Evolutionary conservation across 2,888 invertebrate genomes (phyloP), one percentile per base, ranked within the genome.

Genomic region (Iphiclides podalirius): DNA sequence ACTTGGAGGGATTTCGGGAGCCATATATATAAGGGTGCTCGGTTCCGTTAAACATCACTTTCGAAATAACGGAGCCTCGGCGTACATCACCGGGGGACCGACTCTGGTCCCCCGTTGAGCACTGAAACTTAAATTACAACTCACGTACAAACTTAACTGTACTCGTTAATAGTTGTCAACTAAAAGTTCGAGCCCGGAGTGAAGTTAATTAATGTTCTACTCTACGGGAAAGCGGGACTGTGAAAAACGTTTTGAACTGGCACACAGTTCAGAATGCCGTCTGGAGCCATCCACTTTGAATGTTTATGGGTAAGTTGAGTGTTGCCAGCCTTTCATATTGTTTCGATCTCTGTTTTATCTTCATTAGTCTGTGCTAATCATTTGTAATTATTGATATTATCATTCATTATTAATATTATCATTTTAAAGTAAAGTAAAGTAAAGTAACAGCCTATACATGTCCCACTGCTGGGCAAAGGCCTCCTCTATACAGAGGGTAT

Each of bases 1-100:
- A 57, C 52, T 64, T 74, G 74, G 66, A 78, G 72, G 76, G 75
- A 69, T 62, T 20, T 67, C 61, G 64, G 77, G 76, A 78, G 1
- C 31, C 40, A 50, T 70, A 66, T 78, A 79, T 84, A 84, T 74
- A 86, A 78, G 71, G 70, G 70, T 60, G 64, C 52, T 38, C 47
- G 51, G 44, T 50, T 47, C 47, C 47, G 26, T 58, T 67, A 59
- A 69, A 61, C 70, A 70, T 66, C 84, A 88, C 79, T 79, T 77
- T 75, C 72, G 64, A 82, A 77, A 67, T 65, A 57, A 55, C 57
- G 65, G 61, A 66, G 71, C 67, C 58, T 66, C 67, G 63, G 79
- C 69, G 43, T 66, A 75, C 73, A 72, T 61, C 74, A 61, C 69
- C 75, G 79, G 85, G 87, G 84, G 75, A 63, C 66, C 66, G 60